phyloP scores from a whole-genome alignment of 1,140 invertebrate species.

The Lepidurus arcticus region DNA sequence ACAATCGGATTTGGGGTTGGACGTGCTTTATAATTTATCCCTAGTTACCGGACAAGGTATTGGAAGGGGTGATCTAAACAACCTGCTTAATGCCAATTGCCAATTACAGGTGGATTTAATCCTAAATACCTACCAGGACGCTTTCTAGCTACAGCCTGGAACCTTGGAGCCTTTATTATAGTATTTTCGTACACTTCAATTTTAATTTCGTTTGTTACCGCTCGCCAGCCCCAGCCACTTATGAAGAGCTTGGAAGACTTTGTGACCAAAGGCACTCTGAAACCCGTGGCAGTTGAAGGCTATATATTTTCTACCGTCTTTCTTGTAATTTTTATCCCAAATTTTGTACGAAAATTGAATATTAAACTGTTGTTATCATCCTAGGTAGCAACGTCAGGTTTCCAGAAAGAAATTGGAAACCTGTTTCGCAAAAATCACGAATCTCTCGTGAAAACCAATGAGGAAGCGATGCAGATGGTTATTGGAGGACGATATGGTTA shows the following conservation, averaged over 20 bases:
- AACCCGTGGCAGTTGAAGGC: not conserved
- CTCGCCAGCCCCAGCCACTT: not conserved
- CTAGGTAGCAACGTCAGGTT: not conserved
- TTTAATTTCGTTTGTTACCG: not conserved
- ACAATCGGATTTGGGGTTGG: not conserved
- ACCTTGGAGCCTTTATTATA: not conserved
- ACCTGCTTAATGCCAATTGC: not conserved
- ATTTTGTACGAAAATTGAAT: not conserved
- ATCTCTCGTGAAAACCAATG: not conserved
- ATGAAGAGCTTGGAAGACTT: not conserved
- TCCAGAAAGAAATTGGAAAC: not conserved
- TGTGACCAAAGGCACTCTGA: not conserved
- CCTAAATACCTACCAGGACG: not conserved
- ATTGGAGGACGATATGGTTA: not conserved
- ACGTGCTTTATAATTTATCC: not conserved
- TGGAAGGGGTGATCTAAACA: not conserved
- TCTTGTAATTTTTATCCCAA: not conserved
- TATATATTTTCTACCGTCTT: not conserved
- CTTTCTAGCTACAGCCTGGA: not conserved
- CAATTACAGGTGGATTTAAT: not conserved
- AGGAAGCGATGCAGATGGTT: not conserved
- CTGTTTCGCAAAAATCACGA: not conserved
- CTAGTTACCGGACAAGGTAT: conserved; percentile 1
- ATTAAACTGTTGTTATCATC: not conserved
- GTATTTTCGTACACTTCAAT: not conserved